These are phyloP conservation scores for Zhuqinia jingwanae DNA, from an alignment of 2,888 invertebrate species.

Conservation along the genomic window DNA sequence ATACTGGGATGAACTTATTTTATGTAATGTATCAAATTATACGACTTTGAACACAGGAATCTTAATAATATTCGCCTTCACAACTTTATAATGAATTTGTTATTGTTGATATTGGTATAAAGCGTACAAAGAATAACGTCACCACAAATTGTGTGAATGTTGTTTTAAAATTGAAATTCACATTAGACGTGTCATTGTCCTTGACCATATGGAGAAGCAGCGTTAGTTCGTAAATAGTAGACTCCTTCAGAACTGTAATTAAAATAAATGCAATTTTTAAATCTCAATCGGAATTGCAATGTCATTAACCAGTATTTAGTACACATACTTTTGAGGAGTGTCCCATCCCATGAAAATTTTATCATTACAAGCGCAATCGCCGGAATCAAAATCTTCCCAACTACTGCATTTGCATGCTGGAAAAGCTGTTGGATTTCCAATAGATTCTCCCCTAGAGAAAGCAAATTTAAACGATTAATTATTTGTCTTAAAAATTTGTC, in stretches of 20 bases:
- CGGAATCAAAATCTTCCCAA: constrained; percentile 67
- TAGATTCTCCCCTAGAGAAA: constrained; percentile 68
- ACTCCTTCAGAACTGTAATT: constrained; percentile 29
- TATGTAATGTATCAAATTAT: no score
- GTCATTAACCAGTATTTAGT: not conserved
- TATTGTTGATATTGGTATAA: no score
- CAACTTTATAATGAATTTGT: not conserved
- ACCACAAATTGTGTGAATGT: no score
- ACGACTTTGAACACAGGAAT: no score
- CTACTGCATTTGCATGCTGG: constrained; percentile 70
- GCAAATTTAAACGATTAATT: no score
- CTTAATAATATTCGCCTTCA: no score
- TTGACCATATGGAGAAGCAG: constrained; percentile 37
- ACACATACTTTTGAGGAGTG: constrained; percentile 43
- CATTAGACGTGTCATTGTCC: no score
- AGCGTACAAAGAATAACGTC: not conserved
- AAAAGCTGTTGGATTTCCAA: constrained; percentile 53
- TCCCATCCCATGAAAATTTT: constrained; percentile 51
- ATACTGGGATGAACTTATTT: no score
- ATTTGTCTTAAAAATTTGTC: no score
- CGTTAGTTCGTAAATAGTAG: constrained; percentile 46
- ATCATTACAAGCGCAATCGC: constrained; percentile 38
- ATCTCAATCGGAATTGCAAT: no score
- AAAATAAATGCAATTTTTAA: no score
- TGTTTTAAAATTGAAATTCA: no score